phyloP scores from a whole-genome alignment of 1,140 invertebrate species.

The Orussus abietinus region DNA sequence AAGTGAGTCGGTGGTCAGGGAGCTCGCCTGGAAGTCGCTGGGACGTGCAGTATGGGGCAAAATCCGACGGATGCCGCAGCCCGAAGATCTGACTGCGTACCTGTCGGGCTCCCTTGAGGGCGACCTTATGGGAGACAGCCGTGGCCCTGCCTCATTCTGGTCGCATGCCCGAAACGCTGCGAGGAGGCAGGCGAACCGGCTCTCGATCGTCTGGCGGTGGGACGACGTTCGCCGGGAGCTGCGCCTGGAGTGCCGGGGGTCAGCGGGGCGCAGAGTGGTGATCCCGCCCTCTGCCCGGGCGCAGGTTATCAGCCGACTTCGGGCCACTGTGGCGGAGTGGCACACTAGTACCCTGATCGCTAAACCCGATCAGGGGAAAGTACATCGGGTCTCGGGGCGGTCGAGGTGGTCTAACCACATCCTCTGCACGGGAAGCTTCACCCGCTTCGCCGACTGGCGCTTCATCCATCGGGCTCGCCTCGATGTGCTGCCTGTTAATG shows the following conservation, averaged over 20 bases:
- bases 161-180: slow-evolving; percentile 14
- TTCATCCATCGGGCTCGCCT: slow-evolving; percentile 41
- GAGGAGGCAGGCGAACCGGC: neutral
- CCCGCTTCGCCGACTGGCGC: slow-evolving; percentile 40
- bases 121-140: slow-evolving; percentile 11
- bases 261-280: neutral
- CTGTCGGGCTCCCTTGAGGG: slow-evolving; percentile 19
- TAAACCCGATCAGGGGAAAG: slow-evolving; percentile 27
- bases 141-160: slow-evolving; percentile 20
- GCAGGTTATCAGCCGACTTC: slow-evolving; percentile 10
- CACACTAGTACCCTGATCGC: slow-evolving; percentile 7
- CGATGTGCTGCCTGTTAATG: slow-evolving; percentile 36
- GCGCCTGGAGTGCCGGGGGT: neutral
- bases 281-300: slow-evolving; percentile 9
- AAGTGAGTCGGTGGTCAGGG: slow-evolving; percentile 15
- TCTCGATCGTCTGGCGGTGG: slow-evolving; percentile 18
- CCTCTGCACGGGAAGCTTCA: slow-evolving; percentile 23
- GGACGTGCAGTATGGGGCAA: slow-evolving; percentile 1
- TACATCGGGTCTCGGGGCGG: slow-evolving; percentile 8
- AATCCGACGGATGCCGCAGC: slow-evolving; percentile 7
- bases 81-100: slow-evolving; percentile 15
- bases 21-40: slow-evolving; percentile 20
- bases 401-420: slow-evolving; percentile 25
- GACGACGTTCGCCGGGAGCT: slow-evolving; percentile 6
- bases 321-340: slow-evolving; percentile 6